Conservation (phyloP, 2,888 invertebrate genomes). For the Pterostichus madidus region DNA sequence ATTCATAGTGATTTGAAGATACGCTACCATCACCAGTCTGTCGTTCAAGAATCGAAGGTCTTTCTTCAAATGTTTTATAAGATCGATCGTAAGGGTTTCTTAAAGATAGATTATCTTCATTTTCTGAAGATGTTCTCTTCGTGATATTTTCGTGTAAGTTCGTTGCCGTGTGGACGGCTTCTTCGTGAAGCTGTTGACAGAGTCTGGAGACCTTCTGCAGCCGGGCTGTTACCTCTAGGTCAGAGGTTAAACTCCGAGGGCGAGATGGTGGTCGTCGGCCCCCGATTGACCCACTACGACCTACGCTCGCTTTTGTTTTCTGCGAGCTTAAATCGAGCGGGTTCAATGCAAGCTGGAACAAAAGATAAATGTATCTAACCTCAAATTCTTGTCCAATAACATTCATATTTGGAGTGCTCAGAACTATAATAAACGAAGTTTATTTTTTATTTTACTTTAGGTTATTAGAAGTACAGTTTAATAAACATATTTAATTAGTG, state of each 20-base stretch:
- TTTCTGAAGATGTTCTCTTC: too few relatives aligned
- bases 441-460: too few relatives aligned
- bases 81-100: too few relatives aligned
- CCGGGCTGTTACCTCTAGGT: slow-evolving; percentile 70
- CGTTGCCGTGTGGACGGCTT: slow-evolving; percentile 14
- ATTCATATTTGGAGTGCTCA: too few relatives aligned
- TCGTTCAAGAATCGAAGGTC: slow-evolving; percentile 30
- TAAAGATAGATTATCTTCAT: too few relatives aligned
- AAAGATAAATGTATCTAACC: not conserved
- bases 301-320: slow-evolving; percentile 78
- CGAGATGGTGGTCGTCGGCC: slow-evolving; percentile 79
- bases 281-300: slow-evolving; percentile 77
- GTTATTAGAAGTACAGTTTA: too few relatives aligned
- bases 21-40: slow-evolving; percentile 35
- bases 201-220: slow-evolving; percentile 76
- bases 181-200: slow-evolving; percentile 77
- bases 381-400: too few relatives aligned
- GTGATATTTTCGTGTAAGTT: slow-evolving; percentile 37
- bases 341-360: slow-evolving; percentile 77
- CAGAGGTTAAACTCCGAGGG: slow-evolving; percentile 71
- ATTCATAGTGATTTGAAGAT: not conserved
- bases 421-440: too few relatives aligned
- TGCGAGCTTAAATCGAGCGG: slow-evolving; percentile 78
- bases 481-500: too few relatives aligned
- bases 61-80: not conserved